phyloP scores from a whole-genome alignment of 1,140 invertebrate species.

The Lepeophtheirus salmonis region DNA sequence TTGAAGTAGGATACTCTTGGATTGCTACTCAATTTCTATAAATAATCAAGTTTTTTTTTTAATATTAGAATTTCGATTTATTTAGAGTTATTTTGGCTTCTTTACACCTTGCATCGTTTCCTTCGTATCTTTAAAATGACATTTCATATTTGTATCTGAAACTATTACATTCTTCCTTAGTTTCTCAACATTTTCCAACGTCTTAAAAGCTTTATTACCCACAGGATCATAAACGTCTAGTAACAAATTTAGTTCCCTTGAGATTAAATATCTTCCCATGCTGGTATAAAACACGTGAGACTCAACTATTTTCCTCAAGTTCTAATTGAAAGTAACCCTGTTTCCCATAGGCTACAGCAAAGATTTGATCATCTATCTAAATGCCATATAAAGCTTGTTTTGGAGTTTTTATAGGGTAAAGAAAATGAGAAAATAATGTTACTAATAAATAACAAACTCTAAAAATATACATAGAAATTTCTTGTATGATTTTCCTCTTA shows the following conservation, averaged over 20 bases:
- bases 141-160: neutral
- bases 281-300: neutral
- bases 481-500: too few species aligned
- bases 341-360: neutral
- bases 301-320: neutral
- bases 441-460: too few species aligned
- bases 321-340: neutral
- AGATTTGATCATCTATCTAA: neutral
- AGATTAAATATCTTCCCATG: neutral
- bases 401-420: neutral
- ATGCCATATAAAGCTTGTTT: neutral
- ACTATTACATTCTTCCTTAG: neutral
- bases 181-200: too few species aligned
- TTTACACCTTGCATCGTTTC: neutral
- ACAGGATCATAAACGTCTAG: neutral
- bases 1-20: neutral
- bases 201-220: neutral
- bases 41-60: neutral
- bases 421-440: too few species aligned
- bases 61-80: neutral
- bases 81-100: neutral
- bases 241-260: neutral
- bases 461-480: too few species aligned
- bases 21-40: neutral
- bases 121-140: neutral